A percentile compares a stretch with the other conserved stretches of the same genome.
Conservation (phyloP, 2,113 vertebrate species). For the Egretta garzetta region DNA sequence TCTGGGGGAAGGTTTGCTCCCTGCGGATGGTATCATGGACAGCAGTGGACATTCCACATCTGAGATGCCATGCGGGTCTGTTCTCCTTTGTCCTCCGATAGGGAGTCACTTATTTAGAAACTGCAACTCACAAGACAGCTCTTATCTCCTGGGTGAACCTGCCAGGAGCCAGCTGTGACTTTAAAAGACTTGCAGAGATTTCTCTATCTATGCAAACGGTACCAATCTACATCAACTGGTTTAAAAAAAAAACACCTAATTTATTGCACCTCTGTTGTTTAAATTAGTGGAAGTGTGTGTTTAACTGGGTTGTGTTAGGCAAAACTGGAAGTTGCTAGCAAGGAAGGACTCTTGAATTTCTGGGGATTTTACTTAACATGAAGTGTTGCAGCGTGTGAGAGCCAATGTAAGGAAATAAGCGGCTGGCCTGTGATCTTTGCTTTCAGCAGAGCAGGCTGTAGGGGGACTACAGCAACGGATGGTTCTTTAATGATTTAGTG, state of each 20-base stretch:
- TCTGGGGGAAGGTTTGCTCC: neutral
- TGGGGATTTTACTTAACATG: neutral
- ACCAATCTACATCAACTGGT: neutral
- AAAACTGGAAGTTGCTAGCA: neutral
- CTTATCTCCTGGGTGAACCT: neutral
- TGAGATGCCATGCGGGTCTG: neutral
- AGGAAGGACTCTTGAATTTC: neutral
- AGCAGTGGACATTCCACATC: neutral
- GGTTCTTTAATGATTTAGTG: neutral
- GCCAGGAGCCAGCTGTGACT: constrained; percentile 2
- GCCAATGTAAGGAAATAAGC: neutral
- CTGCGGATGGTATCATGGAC: neutral
- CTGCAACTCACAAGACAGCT: neutral
- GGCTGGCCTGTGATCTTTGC: neutral
- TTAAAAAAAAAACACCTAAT: neutral
- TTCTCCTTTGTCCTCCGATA: neutral
- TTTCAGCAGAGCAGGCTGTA: neutral
- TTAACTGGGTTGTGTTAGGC: neutral
- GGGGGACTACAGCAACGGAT: neutral
- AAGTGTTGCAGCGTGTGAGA: neutral
- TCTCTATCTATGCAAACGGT: neutral
- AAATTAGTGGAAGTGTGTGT: neutral
- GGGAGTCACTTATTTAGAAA: constrained; percentile 39
- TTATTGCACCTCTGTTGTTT: neutral
- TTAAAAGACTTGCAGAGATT: constrained; percentile 10